phyloP scores from a whole-genome alignment of 2,797 vertebrate genomes.

The Otolemur crassicaudatus region DNA sequence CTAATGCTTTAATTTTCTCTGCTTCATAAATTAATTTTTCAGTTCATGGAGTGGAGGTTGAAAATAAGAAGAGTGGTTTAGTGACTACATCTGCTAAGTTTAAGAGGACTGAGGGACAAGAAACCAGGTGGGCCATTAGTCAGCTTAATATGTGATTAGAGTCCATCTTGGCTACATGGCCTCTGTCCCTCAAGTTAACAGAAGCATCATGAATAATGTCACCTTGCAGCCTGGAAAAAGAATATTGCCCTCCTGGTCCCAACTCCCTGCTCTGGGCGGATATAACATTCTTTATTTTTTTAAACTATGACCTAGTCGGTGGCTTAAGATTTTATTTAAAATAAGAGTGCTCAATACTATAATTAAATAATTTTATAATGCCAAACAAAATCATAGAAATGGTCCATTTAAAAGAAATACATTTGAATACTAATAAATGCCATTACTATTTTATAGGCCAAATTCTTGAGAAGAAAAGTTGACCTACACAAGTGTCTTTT shows the following conservation, averaged over 20 bases:
- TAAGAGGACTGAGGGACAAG: conserved; percentile 22
- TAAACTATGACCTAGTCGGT: not conserved
- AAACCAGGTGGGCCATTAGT: conserved; percentile 30
- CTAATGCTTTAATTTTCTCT: not conserved
- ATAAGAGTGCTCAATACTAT: not conserved
- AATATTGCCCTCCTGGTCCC: conserved; percentile 29
- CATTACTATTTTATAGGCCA: not conserved
- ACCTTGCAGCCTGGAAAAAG: conserved; percentile 46
- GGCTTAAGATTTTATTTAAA: conserved; percentile 28
- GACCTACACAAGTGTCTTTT: not conserved
- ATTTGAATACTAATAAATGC: conserved; percentile 3
- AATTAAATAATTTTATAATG: conserved; percentile 37
- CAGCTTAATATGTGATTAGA: conserved; percentile 58
- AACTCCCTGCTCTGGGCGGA: not conserved
- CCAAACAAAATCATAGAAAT: not conserved
- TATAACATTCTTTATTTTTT: not conserved
- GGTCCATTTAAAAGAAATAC: not conserved
- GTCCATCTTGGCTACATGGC: not conserved
- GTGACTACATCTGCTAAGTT: conserved; percentile 29
- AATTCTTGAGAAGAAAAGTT: conserved; percentile 8
- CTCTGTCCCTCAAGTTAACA: conserved; percentile 60
- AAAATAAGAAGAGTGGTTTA: not conserved
- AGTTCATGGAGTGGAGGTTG: not conserved
- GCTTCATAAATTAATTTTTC: not conserved
- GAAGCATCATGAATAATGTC: conserved; percentile 53